Evolutionary conservation across 2,113 vertebrate species (phyloP).

Genomic region (Chunga burmeisteri): DNA sequence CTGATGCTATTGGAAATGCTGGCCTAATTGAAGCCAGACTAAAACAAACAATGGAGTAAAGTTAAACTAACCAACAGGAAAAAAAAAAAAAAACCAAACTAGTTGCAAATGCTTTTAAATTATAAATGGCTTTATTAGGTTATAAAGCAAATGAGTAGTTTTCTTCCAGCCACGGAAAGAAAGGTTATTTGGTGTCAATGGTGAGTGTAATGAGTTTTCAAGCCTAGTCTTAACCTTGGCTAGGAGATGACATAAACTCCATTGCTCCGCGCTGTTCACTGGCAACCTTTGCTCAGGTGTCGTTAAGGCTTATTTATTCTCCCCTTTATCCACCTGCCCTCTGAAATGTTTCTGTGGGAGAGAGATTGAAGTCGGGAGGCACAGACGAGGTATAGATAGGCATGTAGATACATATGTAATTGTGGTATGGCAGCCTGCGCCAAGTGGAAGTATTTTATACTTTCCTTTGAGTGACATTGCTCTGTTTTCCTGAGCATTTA

Average conservation of each 20-base stretch:
- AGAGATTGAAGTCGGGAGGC: background rate
- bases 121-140: conserved; percentile 56
- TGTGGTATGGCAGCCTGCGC: background rate
- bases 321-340: background rate
- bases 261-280: background rate
- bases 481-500: background rate
- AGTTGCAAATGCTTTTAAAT: conserved; percentile 45
- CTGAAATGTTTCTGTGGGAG: background rate
- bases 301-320: background rate
- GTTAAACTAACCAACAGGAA: background rate
- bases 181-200: conserved; percentile 20
- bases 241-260: background rate
- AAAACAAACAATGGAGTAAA: conserved; percentile 20
- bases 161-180: background rate
- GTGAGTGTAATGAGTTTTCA: conserved; percentile 37
- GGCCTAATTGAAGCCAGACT: background rate
- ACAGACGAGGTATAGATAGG: background rate
- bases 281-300: background rate
- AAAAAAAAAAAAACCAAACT: background rate
- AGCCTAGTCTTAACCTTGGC: conserved; percentile 28
- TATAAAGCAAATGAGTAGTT: conserved; percentile 4
- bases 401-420: background rate
- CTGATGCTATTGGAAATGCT: background rate
- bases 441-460: background rate
- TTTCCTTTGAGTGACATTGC: background rate